Evolutionary conservation across 1,140 invertebrate species (phyloP).

Genomic region (Hypothenemus hampei): DNA sequence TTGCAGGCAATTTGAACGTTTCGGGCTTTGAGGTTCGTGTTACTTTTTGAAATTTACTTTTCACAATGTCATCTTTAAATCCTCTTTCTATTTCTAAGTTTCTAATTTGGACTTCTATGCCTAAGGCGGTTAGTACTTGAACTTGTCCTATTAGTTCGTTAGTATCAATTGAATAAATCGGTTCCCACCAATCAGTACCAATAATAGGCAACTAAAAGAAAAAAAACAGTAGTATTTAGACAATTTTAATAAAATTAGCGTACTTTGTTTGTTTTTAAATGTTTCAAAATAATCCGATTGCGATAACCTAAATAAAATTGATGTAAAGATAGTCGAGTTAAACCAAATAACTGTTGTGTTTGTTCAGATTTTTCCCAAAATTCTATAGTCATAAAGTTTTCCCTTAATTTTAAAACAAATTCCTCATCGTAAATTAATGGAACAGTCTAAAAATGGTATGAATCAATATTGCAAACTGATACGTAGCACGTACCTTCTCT

Average conservation of each 20-base stretch:
- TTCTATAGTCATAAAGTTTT: constrained; percentile 55
- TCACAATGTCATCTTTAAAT: constrained; percentile 43
- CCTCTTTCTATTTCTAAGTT: constrained; percentile 52
- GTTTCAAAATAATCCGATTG: constrained; percentile 52
- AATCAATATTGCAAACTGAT: background rate
- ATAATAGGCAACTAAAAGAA: constrained; percentile 53
- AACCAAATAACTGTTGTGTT: constrained; percentile 48
- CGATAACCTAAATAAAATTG: constrained; percentile 57
- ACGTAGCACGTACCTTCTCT: background rate
- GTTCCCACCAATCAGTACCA: constrained; percentile 56
- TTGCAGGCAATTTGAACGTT: background rate
- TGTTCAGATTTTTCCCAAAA: constrained; percentile 46
- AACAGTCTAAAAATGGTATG: constrained; percentile 44
- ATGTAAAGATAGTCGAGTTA: constrained; percentile 54
- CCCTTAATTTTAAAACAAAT: constrained; percentile 51
- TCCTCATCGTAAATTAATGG: constrained; percentile 53
- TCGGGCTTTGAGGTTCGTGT: background rate
- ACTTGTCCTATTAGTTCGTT: constrained; percentile 49
- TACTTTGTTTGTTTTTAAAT: constrained; percentile 45
- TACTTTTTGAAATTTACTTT: constrained; percentile 22
- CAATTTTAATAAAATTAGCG: background rate
- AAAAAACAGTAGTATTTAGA: no score
- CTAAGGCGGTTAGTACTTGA: constrained; percentile 54
- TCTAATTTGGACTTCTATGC: constrained; percentile 55
- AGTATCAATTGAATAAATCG: constrained; percentile 47